Percentiles rank a stretch among this genome's conserved stretches.
These are phyloP conservation scores for Heliconius ismenius DNA, from an alignment of 2,888 invertebrate genomes.

Conservation along the genomic window DNA sequence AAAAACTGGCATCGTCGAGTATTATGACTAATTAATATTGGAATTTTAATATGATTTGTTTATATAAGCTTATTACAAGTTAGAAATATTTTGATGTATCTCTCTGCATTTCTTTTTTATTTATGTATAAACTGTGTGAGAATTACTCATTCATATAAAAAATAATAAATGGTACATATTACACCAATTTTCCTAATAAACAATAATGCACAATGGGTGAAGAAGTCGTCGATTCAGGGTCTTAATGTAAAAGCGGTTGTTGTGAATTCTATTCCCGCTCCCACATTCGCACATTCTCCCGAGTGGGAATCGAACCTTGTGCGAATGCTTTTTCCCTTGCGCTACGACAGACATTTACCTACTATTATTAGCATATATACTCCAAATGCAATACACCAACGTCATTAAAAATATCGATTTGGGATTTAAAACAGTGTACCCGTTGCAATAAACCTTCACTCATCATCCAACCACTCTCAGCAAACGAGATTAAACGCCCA, in stretches of 20 bases:
- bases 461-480: conserved; percentile 9
- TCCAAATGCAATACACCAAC: not conserved
- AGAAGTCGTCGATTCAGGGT: too few relatives aligned
- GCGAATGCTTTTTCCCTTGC: too few relatives aligned
- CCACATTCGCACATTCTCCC: not conserved
- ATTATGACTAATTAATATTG: conserved; percentile 6
- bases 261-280: too few relatives aligned
- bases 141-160: too few relatives aligned
- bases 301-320: not conserved
- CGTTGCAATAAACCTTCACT: not conserved
- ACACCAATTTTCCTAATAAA: too few relatives aligned
- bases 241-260: too few relatives aligned
- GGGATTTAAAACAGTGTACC: conserved; percentile 6
- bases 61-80: not conserved
- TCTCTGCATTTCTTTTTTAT: not conserved
- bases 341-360: too few relatives aligned
- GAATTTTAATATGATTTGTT: conserved; percentile 1
- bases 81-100: not conserved
- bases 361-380: not conserved
- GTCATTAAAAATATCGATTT: conserved; percentile 1
- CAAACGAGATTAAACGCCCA: conserved; percentile 26
- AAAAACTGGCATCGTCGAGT: not conserved
- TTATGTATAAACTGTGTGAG: not conserved
- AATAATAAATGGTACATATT: too few relatives aligned
- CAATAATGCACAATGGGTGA: too few relatives aligned